phyloP scores from a whole-genome alignment of 1,140 invertebrate species.

The Mesaphorura yosii region DNA sequence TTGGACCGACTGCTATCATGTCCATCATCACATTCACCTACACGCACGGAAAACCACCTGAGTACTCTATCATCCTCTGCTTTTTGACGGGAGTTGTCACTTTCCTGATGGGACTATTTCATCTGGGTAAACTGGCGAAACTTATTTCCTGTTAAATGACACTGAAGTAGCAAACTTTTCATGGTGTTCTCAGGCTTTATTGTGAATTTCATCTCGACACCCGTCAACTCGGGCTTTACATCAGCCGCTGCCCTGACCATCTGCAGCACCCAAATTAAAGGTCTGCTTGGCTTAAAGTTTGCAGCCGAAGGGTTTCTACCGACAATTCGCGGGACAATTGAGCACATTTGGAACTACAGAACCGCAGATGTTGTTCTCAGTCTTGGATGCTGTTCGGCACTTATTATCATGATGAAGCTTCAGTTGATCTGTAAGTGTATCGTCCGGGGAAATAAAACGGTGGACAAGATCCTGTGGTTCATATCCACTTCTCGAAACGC shows the following conservation, averaged over 20 bases:
- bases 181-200: slow-evolving; percentile 59
- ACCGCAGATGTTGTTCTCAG: slow-evolving; percentile 58
- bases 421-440: slow-evolving; percentile 19
- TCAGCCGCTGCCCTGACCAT: slow-evolving; percentile 91
- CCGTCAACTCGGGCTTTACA: slow-evolving; percentile 86
- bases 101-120: slow-evolving; percentile 71
- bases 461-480: slow-evolving; percentile 46
- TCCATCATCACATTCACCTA: slow-evolving; percentile 67
- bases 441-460: not conserved
- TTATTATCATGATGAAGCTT: slow-evolving; percentile 51
- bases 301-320: slow-evolving; percentile 54
- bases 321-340: slow-evolving; percentile 17
- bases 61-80: slow-evolving; percentile 66
- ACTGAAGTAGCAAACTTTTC: not conserved
- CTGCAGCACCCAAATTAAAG: slow-evolving; percentile 73
- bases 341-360: slow-evolving; percentile 34
- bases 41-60: slow-evolving; percentile 49
- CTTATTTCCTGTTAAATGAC: not conserved
- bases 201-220: slow-evolving; percentile 86
- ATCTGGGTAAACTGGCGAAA: slow-evolving; percentile 52
- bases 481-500: slow-evolving; percentile 65
- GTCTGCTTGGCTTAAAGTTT: slow-evolving; percentile 63
- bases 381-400: slow-evolving; percentile 53
- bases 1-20: slow-evolving; percentile 68
- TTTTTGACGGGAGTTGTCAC: slow-evolving; percentile 69